These are phyloP conservation scores for Amblyjoppa proteus DNA, from an alignment of 2,888 invertebrate species.

Conservation along the genomic window DNA sequence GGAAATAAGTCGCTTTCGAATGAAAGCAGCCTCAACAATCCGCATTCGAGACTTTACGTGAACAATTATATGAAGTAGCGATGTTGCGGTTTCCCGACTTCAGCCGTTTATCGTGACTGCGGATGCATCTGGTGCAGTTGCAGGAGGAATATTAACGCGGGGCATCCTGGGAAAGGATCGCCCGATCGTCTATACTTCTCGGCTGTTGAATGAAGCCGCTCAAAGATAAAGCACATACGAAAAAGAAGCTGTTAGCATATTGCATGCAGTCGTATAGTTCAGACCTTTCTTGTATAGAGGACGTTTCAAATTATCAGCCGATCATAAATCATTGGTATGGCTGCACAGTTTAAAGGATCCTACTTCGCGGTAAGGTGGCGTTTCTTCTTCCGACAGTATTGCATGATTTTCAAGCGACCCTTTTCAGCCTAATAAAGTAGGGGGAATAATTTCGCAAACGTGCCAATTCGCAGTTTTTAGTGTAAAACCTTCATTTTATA, in stretches of 20 bases:
- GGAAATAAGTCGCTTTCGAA: slow-evolving; percentile 66
- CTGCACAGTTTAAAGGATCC: slow-evolving; percentile 38
- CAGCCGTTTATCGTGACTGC: slow-evolving; percentile 70
- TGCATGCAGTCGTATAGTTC: slow-evolving; percentile 31
- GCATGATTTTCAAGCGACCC: no score
- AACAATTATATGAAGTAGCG: not conserved
- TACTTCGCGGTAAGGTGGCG: slow-evolving; percentile 4
- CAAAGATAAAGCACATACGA: slow-evolving; percentile 45
- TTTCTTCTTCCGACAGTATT: no score
- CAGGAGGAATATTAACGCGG: slow-evolving; percentile 74
- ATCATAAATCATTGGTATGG: slow-evolving; percentile 41
- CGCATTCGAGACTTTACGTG: slow-evolving; percentile 66
- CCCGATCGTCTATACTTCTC: slow-evolving; percentile 57
- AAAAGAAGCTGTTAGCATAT: slow-evolving; percentile 43
- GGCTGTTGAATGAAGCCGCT: slow-evolving; percentile 62
- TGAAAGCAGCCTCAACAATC: slow-evolving; percentile 58
- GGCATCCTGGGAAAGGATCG: slow-evolving; percentile 58
- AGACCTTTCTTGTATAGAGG: slow-evolving; percentile 24
- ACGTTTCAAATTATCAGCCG: slow-evolving; percentile 24
- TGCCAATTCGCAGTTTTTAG: not conserved
- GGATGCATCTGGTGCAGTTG: slow-evolving; percentile 69
- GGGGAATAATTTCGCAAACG: not conserved
- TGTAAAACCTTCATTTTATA: not conserved
- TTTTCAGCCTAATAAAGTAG: not conserved
- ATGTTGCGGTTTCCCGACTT: slow-evolving; percentile 71